phyloP scores from a whole-genome alignment of 2,113 vertebrate species.

The Candoia aspera region DNA sequence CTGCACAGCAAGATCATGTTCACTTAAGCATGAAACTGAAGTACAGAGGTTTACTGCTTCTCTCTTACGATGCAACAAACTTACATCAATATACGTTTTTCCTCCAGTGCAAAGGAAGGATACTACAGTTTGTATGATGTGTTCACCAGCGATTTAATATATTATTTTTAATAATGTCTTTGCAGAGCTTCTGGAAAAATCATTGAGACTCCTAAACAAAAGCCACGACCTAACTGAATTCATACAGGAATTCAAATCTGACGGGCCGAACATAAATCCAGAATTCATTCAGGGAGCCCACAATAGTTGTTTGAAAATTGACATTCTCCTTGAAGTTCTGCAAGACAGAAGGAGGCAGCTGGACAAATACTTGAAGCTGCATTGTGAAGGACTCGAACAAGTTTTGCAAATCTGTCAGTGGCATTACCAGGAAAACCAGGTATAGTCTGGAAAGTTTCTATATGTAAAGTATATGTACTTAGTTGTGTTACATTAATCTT shows the following conservation, averaged over 20 bases:
- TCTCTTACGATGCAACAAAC: background rate
- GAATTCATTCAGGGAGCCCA: slow-evolving; percentile 74
- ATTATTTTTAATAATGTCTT: slow-evolving; percentile 9
- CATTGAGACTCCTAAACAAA: slow-evolving; percentile 85
- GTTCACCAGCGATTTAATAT: background rate
- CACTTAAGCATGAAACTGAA: background rate
- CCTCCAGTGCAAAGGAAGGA: background rate
- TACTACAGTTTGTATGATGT: background rate
- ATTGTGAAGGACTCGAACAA: slow-evolving; percentile 71
- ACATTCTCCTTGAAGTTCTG: slow-evolving; percentile 84
- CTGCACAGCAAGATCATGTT: background rate
- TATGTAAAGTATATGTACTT: no score
- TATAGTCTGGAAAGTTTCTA: slow-evolving; percentile 39
- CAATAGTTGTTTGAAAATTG: slow-evolving; percentile 80
- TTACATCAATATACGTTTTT: background rate
- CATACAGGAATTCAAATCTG: slow-evolving; percentile 81
- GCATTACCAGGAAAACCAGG: slow-evolving; percentile 81
- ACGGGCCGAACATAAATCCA: slow-evolving; percentile 74
- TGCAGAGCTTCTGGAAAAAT: slow-evolving; percentile 86
- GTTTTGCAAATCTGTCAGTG: slow-evolving; percentile 77
- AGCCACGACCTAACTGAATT: slow-evolving; percentile 83
- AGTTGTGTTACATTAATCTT: background rate
- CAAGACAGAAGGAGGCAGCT: slow-evolving; percentile 85
- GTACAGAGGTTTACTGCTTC: background rate
- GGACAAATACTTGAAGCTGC: slow-evolving; percentile 76